Base-by-base conservation (phyloP, 1,140 invertebrate genomes). In the Heliconius hermathena region DNA sequence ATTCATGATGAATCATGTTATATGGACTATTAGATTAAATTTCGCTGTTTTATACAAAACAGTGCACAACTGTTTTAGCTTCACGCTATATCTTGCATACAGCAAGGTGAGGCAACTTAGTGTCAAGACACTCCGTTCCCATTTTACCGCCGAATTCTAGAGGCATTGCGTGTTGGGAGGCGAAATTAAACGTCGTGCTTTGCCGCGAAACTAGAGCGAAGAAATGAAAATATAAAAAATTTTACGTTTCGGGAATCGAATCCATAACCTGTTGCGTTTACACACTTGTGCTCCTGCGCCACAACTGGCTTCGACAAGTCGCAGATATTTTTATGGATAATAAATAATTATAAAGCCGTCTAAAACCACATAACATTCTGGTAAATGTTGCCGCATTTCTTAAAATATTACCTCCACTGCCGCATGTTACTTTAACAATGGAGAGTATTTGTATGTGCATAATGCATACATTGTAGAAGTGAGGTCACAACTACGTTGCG, bases 401-500 rank as follows among this genome's bases (percentile, higher is more conserved):
- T 71, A 77, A 71, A 77, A 77, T 71, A 66, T 38, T 26, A 46
- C 60, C 75, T 70, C 38, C 33, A 38, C n/a, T 13, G 16, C 26
- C 70, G 29, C 60, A 74, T 74, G 54, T 72, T 74, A 38, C 54
- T 71, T 74, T 71, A 82, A 80, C 83, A 80, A 80, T 79, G 79
- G 77, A 60, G 26, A 60, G 81, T 78, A 78, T 76, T 72, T 78
- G 76, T 75, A 73, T 83, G 29, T 79, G 71, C 78, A 71, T 80
- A 75, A 33, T 79, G 66, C 78, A 57, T 80, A 77, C 81, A 79
- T 74, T 77, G 73, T 75, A 74, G 52, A 22, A 38, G 80, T 70
- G 78, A 77, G 71, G 73, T 81, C 77, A 79, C 81, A 73, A 82
- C 82, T 82, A 79, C 81, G 81, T 76, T 36, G 76, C 46, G 57